These are phyloP conservation scores for Coracopsis vasa DNA, from an alignment of 2,113 vertebrate genomes.

Conservation along the genomic window DNA sequence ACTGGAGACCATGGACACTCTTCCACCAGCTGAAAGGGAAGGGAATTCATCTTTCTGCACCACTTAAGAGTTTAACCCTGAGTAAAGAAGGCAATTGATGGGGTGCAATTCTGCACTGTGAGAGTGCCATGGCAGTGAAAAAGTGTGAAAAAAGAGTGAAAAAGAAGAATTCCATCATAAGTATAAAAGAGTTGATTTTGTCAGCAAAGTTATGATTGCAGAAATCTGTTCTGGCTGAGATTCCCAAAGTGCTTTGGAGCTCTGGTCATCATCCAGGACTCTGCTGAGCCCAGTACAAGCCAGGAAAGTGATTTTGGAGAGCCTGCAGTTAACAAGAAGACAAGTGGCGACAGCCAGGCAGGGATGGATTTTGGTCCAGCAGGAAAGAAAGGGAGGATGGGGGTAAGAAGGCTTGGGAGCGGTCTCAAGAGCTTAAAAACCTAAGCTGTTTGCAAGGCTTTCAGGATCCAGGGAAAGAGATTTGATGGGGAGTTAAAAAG, in stretches of 20 bases:
- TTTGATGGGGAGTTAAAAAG: not conserved
- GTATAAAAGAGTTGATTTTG: not conserved
- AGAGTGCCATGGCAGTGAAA: rapidly evolving
- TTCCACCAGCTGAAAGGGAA: not conserved
- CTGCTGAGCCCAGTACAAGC: not conserved
- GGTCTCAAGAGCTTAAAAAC: not conserved
- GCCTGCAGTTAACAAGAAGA: not conserved
- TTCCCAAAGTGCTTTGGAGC: rapidly evolving
- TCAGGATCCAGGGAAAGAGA: not conserved
- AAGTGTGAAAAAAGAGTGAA: not conserved
- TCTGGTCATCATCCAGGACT: not conserved
- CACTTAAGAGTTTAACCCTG: not conserved
- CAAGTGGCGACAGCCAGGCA: not conserved
- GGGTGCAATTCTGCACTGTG: not conserved
- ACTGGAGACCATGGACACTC: not conserved
- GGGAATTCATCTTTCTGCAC: not conserved
- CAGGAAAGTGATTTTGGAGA: not conserved
- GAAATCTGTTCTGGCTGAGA: not conserved
- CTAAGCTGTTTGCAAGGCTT: not conserved
- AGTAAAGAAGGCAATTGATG: not conserved
- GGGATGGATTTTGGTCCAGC: not conserved
- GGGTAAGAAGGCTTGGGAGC: not conserved
- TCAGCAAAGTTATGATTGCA: not conserved
- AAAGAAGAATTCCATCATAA: not conserved
- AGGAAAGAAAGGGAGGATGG: not conserved